A percentile compares a stretch with the other conserved stretches of the same genome.
phyloP scores from a whole-genome alignment of 2,797 vertebrate genomes.

The Coranthus polyacanthus region DNA sequence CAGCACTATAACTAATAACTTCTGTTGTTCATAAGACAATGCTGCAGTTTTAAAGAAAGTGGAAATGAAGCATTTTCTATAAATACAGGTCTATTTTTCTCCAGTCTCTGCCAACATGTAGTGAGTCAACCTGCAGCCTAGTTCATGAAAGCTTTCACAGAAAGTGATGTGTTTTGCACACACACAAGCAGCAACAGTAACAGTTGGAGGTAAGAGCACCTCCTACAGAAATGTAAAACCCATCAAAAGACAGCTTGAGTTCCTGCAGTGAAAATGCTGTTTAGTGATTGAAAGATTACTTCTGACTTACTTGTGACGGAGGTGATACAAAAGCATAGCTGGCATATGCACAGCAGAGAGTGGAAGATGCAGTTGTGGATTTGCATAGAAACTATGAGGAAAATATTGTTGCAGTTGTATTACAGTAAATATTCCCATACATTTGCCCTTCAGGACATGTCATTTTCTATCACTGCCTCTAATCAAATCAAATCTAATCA shows the following conservation, averaged over 20 bases:
- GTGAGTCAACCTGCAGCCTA: conserved; percentile 41
- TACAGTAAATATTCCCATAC: too few relatives aligned
- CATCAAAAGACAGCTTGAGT: conserved; percentile 15
- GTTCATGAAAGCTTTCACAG: conserved; percentile 37
- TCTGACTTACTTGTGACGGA: neutral
- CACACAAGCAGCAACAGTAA: conserved; percentile 14
- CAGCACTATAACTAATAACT: neutral
- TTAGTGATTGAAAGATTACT: neutral
- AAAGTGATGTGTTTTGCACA: conserved; percentile 12
- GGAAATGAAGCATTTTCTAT: conserved; percentile 20
- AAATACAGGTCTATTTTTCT: conserved; percentile 39
- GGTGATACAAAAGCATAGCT: too few relatives aligned
- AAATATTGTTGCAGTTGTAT: too few relatives aligned
- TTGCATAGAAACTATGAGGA: too few relatives aligned
- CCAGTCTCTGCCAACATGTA: conserved; percentile 22
- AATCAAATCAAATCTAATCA: too few relatives aligned
- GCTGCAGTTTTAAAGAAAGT: conserved; percentile 2
- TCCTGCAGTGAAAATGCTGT: neutral
- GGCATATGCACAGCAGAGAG: too few relatives aligned
- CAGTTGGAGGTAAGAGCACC: conserved; percentile 18
- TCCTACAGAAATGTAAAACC: conserved; percentile 14
- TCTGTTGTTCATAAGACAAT: neutral
- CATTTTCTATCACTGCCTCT: too few relatives aligned
- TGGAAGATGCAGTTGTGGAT: too few relatives aligned
- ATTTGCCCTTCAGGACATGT: too few relatives aligned